A percentile compares a stretch with the other conserved stretches of the same genome.
These are phyloP conservation scores for Poeciliopsis infans DNA, from an alignment of 2,797 vertebrate genomes.

Conservation along the genomic window DNA sequence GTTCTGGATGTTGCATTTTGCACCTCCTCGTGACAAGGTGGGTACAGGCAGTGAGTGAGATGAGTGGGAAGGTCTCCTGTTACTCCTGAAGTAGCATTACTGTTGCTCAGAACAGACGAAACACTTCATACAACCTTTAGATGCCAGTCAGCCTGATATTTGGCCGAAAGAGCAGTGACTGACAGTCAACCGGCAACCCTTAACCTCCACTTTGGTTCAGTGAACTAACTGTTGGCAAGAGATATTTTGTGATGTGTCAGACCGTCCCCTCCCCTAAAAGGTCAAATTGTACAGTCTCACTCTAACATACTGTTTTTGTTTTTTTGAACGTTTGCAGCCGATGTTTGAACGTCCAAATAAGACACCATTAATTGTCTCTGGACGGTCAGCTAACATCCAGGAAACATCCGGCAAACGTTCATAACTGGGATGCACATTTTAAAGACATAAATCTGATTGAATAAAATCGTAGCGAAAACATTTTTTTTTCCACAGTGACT, in stretches of 20 bases:
- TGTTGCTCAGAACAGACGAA: not conserved
- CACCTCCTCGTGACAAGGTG: not conserved
- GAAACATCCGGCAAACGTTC: too few species aligned
- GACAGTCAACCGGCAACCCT: not conserved
- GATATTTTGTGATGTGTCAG: not conserved
- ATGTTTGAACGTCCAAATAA: too few species aligned
- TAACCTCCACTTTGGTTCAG: not conserved
- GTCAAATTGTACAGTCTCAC: not conserved
- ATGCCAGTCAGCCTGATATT: not conserved
- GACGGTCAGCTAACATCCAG: too few species aligned
- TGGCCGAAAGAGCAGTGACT: not conserved
- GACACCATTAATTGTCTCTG: too few species aligned
- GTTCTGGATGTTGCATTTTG: not conserved
- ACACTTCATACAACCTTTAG: not conserved
- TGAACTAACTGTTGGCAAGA: not conserved
- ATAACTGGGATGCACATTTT: too few species aligned
- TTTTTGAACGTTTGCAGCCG: too few species aligned
- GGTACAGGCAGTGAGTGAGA: not conserved
- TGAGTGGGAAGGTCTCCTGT: not conserved
- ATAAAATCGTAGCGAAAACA: too few species aligned
- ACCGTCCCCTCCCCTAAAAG: not conserved
- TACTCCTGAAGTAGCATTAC: not conserved
- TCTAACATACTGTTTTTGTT: not conserved
- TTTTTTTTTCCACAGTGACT: too few species aligned
- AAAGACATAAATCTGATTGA: too few species aligned